phyloP scores from a whole-genome alignment of 1,140 invertebrate genomes.

The Ylistrum balloti region DNA sequence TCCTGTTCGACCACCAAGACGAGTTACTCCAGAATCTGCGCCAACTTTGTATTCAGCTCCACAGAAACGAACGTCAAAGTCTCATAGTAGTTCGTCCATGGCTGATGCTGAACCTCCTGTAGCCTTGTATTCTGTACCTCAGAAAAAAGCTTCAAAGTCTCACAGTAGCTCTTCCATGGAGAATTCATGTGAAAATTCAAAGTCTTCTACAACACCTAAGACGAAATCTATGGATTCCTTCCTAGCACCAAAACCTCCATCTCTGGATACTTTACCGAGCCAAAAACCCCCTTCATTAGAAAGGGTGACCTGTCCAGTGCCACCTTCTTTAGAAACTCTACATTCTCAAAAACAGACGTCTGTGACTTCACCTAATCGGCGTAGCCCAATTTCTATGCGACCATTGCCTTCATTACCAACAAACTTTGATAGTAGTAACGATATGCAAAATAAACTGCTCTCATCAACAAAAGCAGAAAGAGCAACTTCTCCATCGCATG shows the following conservation, averaged over 20 bases:
- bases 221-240: slow-evolving; percentile 13
- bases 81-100: neutral
- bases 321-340: neutral
- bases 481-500: neutral
- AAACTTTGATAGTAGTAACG: neutral
- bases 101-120: neutral
- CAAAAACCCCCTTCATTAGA: neutral
- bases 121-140: slow-evolving; percentile 22
- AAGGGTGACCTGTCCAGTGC: neutral
- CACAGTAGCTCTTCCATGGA: slow-evolving; percentile 17
- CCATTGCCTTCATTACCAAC: neutral
- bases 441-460: neutral
- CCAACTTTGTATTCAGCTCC: slow-evolving; percentile 3
- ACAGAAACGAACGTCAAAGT: neutral
- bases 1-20: neutral
- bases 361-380: neutral
- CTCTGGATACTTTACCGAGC: slow-evolving; percentile 1
- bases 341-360: neutral
- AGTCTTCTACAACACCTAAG: slow-evolving; percentile 7
- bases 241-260: neutral
- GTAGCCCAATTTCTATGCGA: slow-evolving; percentile 2
- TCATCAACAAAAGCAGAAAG: neutral
- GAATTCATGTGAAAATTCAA: neutral
- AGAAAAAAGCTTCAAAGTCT: slow-evolving; percentile 29
- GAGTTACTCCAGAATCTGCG: slow-evolving; percentile 7